Evolutionary conservation across 1,140 invertebrate genomes (phyloP).

Genomic region (Danaus melanippus): DNA sequence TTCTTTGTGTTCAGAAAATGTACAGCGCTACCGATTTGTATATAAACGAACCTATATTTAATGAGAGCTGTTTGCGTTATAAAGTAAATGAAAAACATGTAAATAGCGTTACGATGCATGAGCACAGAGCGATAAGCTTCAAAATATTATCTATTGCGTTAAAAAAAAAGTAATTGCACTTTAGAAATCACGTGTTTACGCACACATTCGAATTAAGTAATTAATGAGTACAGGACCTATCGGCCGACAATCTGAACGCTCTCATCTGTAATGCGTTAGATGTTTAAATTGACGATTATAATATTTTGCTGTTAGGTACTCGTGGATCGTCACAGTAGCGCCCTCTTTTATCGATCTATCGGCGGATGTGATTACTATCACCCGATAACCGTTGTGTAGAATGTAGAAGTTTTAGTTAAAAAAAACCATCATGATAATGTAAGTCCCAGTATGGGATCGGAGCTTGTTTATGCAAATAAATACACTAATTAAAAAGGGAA

Average conservation of each 20-base stretch:
- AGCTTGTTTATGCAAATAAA: constrained; percentile 63
- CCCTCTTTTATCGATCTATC: constrained; percentile 62
- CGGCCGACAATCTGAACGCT: constrained; percentile 53
- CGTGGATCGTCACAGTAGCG: constrained; percentile 42
- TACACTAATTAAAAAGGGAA: constrained; percentile 62
- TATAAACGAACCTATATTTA: no score
- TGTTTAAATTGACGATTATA: constrained; percentile 48
- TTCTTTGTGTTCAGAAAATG: no score
- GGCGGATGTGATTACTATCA: constrained; percentile 59
- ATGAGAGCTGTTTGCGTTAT: no score
- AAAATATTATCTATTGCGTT: constrained; percentile 53
- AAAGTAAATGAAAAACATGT: constrained; percentile 28
- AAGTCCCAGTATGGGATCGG: constrained; percentile 61
- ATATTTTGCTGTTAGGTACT: constrained; percentile 44
- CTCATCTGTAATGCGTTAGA: constrained; percentile 45
- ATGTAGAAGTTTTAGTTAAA: constrained; percentile 60
- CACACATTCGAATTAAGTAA: constrained; percentile 67
- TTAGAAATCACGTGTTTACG: constrained; percentile 59
- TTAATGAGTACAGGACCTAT: constrained; percentile 53
- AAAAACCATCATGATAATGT: constrained; percentile 66
- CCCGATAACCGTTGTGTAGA: constrained; percentile 45
- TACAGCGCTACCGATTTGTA: no score
- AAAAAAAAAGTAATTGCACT: constrained; percentile 60
- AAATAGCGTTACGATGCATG: constrained; percentile 54
- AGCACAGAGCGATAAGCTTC: constrained; percentile 55